phyloP scores from a whole-genome alignment of 2,797 vertebrate species.

The Cryptoblepharus egeriae region DNA sequence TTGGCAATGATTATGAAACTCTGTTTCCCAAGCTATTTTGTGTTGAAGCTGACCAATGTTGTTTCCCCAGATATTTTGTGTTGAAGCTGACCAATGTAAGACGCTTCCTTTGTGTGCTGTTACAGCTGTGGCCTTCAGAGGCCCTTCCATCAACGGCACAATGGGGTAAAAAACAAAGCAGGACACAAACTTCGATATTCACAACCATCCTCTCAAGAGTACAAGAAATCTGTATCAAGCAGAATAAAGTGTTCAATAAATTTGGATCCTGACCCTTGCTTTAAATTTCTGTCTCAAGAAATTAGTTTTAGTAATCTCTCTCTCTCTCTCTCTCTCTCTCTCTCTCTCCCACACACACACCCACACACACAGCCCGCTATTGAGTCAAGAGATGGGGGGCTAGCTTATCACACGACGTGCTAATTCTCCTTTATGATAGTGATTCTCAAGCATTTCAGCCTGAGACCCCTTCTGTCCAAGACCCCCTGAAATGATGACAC shows the following conservation, averaged over 20 bases:
- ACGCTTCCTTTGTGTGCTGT: background rate
- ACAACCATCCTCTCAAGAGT: background rate
- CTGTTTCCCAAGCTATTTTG: background rate
- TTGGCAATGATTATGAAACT: slow-evolving; percentile 1
- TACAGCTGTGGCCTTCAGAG: background rate
- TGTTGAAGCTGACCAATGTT: background rate
- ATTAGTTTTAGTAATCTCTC: background rate
- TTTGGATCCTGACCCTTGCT: background rate
- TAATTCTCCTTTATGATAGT: too few relatives aligned
- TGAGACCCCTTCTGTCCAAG: too few relatives aligned
- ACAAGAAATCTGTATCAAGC: background rate
- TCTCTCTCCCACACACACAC: too few relatives aligned
- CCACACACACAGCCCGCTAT: too few relatives aligned
- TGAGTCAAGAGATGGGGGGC: too few relatives aligned
- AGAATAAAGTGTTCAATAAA: background rate
- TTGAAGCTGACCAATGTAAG: background rate
- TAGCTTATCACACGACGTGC: too few relatives aligned
- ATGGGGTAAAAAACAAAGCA: background rate
- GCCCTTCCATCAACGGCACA: background rate
- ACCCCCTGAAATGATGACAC: too few relatives aligned
- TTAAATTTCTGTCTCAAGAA: background rate
- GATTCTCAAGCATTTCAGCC: too few relatives aligned
- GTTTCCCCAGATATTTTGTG: background rate
- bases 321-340: background rate
- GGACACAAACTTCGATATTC: background rate